Evolutionary conservation across 2,888 invertebrate genomes (phyloP).

Genomic region (Emesis russula): DNA sequence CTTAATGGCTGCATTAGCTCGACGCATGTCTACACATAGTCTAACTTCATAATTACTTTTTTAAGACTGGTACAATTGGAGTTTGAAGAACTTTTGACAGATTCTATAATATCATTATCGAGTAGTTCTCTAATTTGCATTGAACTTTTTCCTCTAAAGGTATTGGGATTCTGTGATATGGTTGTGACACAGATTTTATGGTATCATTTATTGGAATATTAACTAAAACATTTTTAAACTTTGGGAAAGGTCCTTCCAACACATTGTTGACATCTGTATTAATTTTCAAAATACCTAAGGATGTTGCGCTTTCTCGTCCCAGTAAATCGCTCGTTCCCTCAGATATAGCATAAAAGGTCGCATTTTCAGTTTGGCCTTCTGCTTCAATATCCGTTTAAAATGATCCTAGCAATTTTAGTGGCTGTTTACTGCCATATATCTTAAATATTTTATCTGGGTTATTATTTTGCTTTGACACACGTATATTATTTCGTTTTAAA

Average conservation of each 20-base stretch:
- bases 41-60: slow-evolving; percentile 16
- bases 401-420: slow-evolving; percentile 42
- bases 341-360: slow-evolving; percentile 73
- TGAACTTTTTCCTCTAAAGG: slow-evolving; percentile 73
- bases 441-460: slow-evolving; percentile 49
- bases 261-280: slow-evolving; percentile 9
- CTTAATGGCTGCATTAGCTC: neutral
- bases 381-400: slow-evolving; percentile 48
- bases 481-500: neutral
- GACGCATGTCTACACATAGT: neutral
- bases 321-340: slow-evolving; percentile 74
- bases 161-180: slow-evolving; percentile 60
- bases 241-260: too few species aligned
- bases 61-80: slow-evolving; percentile 68
- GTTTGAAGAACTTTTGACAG: slow-evolving; percentile 56
- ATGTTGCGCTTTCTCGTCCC: slow-evolving; percentile 65
- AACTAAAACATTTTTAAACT: too few species aligned
- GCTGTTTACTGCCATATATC: slow-evolving; percentile 56
- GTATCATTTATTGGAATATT: too few species aligned
- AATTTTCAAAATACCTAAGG: slow-evolving; percentile 62
- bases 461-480: slow-evolving; percentile 12
- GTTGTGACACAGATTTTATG: too few species aligned
- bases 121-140: slow-evolving; percentile 62
- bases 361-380: neutral
- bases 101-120: slow-evolving; percentile 73